phyloP scores from a whole-genome alignment of 2,888 invertebrate genomes.

The Caenorhabditis wallacei region DNA sequence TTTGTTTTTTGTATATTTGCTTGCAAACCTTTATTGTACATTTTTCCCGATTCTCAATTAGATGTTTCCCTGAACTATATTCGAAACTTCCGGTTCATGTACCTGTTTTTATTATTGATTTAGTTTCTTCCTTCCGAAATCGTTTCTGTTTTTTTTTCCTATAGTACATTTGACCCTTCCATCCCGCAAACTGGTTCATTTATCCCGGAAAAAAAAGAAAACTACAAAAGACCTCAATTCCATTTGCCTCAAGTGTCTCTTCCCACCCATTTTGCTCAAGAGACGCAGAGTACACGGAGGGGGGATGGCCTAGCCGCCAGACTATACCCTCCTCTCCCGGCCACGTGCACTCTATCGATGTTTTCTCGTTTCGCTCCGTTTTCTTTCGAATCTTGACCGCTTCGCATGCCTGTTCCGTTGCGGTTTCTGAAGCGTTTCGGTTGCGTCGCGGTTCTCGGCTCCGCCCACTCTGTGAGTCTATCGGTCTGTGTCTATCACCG shows the following conservation, averaged over 20 bases:
- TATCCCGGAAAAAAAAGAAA: too few species aligned
- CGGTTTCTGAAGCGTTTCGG: conserved; percentile 65
- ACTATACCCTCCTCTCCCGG: conserved; percentile 1
- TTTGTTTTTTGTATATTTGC: background rate
- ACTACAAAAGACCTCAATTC: too few species aligned
- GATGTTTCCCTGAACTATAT: too few species aligned
- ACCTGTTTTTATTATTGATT: too few species aligned
- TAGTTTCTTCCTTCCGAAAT: too few species aligned
- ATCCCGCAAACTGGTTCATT: too few species aligned
- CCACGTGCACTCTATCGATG: conserved; percentile 52
- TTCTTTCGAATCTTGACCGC: conserved; percentile 60
- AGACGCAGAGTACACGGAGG: conserved; percentile 36
- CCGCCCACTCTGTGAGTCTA: conserved; percentile 50
- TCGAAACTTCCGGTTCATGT: too few species aligned
- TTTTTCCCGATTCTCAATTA: too few species aligned
- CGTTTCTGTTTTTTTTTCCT: too few species aligned
- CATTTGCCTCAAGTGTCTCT: too few species aligned
- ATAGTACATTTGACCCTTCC: too few species aligned
- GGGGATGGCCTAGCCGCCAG: conserved; percentile 29
- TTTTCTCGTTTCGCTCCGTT: conserved; percentile 48
- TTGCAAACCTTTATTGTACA: too few species aligned
- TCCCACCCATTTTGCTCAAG: background rate
- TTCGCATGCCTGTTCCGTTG: conserved; percentile 67
- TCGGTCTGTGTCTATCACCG: conserved; percentile 59
- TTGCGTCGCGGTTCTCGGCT: conserved; percentile 62